These are phyloP conservation scores for Thymelicus acteon DNA, from an alignment of 2,888 invertebrate species.

Conservation along the genomic window DNA sequence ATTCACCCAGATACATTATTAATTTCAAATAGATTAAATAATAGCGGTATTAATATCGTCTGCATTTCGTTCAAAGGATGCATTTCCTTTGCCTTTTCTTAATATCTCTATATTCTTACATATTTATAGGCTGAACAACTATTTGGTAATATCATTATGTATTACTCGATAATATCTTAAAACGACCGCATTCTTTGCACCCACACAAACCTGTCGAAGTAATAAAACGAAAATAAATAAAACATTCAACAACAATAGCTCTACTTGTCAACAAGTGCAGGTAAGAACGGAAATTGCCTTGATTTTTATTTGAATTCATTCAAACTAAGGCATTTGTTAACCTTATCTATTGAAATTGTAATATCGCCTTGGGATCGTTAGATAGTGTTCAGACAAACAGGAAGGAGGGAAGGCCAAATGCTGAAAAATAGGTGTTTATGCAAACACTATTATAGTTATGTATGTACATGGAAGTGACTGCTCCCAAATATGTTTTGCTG, in stretches of 20 bases:
- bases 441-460: constrained; percentile 12
- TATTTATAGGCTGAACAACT: no score
- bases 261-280: constrained; percentile 4
- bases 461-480: constrained; percentile 2
- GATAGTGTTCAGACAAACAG: constrained; percentile 23
- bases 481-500: background rate
- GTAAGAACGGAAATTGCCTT: constrained; percentile 30
- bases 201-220: background rate
- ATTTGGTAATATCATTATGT: no score
- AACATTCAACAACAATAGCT: background rate
- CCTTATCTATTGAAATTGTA: constrained; percentile 34
- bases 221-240: constrained; percentile 3
- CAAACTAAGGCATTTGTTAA: constrained; percentile 21
- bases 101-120: no score
- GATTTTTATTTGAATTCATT: constrained; percentile 30
- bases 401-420: constrained; percentile 31
- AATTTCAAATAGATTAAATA: no score
- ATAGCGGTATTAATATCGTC: no score
- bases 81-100: no score
- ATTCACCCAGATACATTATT: no score
- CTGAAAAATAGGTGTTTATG: constrained; percentile 18
- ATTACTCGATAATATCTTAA: no score
- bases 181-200: no score
- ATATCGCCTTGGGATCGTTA: constrained; percentile 12
- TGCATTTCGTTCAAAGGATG: no score